Evolutionary conservation across 2,888 invertebrate genomes (phyloP), one percentile per base, ranked within the genome.

Genomic region (Eretmocerus hayati): DNA sequence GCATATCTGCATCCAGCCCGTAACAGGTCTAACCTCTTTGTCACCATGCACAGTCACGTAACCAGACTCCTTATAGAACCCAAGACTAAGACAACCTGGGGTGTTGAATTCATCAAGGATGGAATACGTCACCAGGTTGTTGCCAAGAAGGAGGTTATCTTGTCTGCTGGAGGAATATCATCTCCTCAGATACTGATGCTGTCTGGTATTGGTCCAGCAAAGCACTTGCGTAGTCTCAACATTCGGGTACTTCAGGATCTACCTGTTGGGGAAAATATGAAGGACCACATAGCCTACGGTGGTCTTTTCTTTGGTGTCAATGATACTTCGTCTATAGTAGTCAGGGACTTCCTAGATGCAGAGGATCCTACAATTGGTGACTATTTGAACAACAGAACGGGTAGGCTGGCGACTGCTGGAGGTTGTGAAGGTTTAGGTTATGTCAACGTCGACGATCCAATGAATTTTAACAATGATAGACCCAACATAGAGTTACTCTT

Each of bases 161-260:
- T 93, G 16, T 84, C 87, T 13, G 90, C 89, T 3, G 94, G 94
- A 0, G 81, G 91, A 2, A 84, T 95, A 56, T 90, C 88, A 60
- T 86, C 90, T 0, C 91, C 94, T 0, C 93, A 95, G 68, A 67
- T 95, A 3, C 76, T 95, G 8, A 89, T 93, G 88, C 70, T 95
- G 5, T 90, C 90, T 5, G 81, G 81, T 2, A 64, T 83, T 11
- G 83, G 83, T 0, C 82, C 83, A 2, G 72, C 65, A 58, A 61
- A 74, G 23, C 79, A 82, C 55, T 64, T 83, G 46, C 56, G 73
- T 56, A 69, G 76, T 3, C 62, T 78, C 19, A 73, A 73, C 37
- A 81, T 84, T 47, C 74, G 77, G 1, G 74, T 80, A 0, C 65
- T 83, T 37, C 66, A 77, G 55, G 74, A 84, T 64, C 68, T 81